Evolutionary conservation across 64 coral and sea anemone genomes (phyloP).

Genomic region (Stichodactyla mertensii): DNA sequence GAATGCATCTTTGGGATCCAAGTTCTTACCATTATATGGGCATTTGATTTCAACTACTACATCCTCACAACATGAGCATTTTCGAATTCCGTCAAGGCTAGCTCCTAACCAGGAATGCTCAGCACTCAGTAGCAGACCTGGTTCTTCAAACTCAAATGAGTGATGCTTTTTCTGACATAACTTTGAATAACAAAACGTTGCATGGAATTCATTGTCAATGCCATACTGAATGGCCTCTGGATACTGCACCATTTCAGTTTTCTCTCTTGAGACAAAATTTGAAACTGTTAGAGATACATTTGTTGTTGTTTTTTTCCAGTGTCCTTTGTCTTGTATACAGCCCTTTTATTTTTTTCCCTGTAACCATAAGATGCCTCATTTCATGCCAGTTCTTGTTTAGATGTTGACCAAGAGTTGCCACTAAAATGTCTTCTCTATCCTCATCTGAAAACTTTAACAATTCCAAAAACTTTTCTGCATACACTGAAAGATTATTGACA

Average conservation of each 20-base stretch:
- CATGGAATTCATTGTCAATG: slow-evolving; percentile 56
- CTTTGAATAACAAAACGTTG: slow-evolving; percentile 56
- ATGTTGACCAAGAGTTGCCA: slow-evolving; percentile 40
- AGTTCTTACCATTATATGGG: slow-evolving; percentile 31
- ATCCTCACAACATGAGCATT: slow-evolving; percentile 61
- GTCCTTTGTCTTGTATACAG: slow-evolving; percentile 62
- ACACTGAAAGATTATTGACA: not conserved
- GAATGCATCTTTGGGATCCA: too few relatives aligned
- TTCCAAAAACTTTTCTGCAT: slow-evolving; percentile 42
- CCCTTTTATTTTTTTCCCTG: slow-evolving; percentile 59
- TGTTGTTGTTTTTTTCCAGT: slow-evolving; percentile 47
- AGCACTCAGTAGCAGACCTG: slow-evolving; percentile 37
- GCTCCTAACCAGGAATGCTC: slow-evolving; percentile 53
- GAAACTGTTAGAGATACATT: slow-evolving; percentile 62
- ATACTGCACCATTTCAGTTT: slow-evolving; percentile 16
- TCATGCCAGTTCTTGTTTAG: slow-evolving; percentile 51
- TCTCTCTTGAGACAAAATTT: slow-evolving; percentile 33
- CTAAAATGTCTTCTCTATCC: slow-evolving; percentile 31
- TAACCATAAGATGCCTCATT: slow-evolving; percentile 54
- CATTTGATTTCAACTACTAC: slow-evolving; percentile 57
- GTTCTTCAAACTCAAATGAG: slow-evolving; percentile 60
- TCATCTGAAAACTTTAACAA: slow-evolving; percentile 36
- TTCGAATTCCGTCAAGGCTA: slow-evolving; percentile 51
- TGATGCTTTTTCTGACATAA: slow-evolving; percentile 38
- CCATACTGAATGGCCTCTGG: slow-evolving; percentile 67